These are phyloP conservation scores for Phrynocephalus versicolor DNA, from an alignment of 2,113 vertebrate genomes.

Conservation along the genomic window DNA sequence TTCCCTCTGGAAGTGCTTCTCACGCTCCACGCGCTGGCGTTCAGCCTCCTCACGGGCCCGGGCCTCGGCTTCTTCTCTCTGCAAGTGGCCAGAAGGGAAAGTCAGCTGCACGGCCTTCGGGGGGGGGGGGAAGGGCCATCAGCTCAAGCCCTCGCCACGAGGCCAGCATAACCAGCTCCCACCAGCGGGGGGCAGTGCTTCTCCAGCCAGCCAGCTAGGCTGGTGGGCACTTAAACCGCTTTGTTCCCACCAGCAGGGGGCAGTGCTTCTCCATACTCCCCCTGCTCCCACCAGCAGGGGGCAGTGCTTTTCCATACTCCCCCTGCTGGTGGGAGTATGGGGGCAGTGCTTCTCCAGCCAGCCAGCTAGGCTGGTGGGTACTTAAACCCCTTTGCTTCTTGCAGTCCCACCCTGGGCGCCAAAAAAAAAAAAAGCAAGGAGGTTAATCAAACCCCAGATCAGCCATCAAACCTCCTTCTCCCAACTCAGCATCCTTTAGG, in stretches of 20 bases:
- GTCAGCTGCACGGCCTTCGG: no score
- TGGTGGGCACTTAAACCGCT: background rate
- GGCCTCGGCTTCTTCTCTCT: conserved; percentile 90
- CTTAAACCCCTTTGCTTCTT: background rate
- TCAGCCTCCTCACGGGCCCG: conserved; percentile 87
- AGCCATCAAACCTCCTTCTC: background rate
- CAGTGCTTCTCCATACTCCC: no score
- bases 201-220: background rate
- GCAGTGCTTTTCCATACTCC: conserved; percentile 11
- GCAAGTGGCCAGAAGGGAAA: conserved; percentile 20
- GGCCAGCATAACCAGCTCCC: no score
- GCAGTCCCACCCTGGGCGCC: background rate
- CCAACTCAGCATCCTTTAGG: background rate
- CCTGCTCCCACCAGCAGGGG: conserved; percentile 65
- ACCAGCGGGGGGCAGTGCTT: conserved; percentile 57
- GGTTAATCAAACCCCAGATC: no score
- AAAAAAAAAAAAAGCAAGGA: no score
- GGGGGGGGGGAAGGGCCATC: no score
- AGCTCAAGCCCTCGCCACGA: no score
- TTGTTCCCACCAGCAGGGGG: no score
- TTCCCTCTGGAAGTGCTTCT: conserved; percentile 96
- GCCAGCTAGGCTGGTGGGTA: background rate
- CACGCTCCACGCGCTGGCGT: conserved; percentile 89
- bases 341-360: no score
- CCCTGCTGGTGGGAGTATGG: no score